phyloP scores from a whole-genome alignment of 2,888 invertebrate genomes.

The Macrosoma leucophasiata region DNA sequence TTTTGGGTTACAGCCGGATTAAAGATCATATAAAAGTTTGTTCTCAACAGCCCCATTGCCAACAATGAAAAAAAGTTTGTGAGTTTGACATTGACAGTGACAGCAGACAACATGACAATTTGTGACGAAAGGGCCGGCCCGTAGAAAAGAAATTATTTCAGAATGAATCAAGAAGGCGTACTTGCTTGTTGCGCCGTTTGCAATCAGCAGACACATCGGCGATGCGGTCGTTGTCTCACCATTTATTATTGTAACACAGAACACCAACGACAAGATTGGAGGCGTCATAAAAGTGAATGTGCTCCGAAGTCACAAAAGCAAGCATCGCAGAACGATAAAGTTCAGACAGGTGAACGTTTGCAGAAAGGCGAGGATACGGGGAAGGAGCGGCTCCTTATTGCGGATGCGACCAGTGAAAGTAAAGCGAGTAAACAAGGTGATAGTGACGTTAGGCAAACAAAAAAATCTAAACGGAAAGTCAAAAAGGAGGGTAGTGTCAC shows the following conservation, averaged over 20 bases:
- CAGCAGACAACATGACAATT: slow-evolving; percentile 15
- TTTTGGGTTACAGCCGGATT: no score
- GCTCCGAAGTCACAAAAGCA: slow-evolving; percentile 57
- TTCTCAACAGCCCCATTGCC: no score
- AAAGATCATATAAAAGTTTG: no score
- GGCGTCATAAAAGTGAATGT: slow-evolving; percentile 81
- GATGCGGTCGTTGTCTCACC: slow-evolving; percentile 84
- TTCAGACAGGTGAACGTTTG: slow-evolving; percentile 37
- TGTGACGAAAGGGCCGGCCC: slow-evolving; percentile 53
- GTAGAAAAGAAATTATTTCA: slow-evolving; percentile 46
- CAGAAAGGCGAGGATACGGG: slow-evolving; percentile 37
- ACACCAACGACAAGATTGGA: slow-evolving; percentile 88
- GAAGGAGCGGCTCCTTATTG: slow-evolving; percentile 26
- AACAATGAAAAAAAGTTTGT: no score
- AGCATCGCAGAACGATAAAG: slow-evolving; percentile 42
- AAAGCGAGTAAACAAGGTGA: slow-evolving; percentile 29
- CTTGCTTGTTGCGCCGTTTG: slow-evolving; percentile 77
- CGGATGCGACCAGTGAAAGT: slow-evolving; percentile 21
- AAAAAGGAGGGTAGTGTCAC: slow-evolving; percentile 45
- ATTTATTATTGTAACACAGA: slow-evolving; percentile 86
- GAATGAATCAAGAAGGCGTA: slow-evolving; percentile 68
- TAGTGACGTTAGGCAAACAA: slow-evolving; percentile 41
- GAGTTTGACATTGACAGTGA: slow-evolving; percentile 16
- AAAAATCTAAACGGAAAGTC: slow-evolving; percentile 45
- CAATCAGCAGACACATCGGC: slow-evolving; percentile 77